Conservation (phyloP, 2,888 invertebrate species). For the Drosophila longiperda region DNA sequence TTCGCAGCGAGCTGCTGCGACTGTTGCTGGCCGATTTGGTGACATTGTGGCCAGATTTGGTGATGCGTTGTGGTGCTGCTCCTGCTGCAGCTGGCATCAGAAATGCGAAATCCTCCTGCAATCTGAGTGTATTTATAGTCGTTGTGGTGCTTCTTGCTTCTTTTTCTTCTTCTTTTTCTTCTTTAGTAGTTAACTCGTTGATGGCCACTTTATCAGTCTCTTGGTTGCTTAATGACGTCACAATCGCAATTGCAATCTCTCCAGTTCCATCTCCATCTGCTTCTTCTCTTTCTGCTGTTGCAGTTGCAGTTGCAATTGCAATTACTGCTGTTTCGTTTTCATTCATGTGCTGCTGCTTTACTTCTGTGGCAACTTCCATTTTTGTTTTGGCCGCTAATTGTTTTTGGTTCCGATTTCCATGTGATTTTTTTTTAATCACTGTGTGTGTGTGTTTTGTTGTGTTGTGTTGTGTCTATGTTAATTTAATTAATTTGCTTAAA, state of each 20-base stretch:
- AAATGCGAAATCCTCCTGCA: slow-evolving; percentile 58
- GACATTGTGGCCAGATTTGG: slow-evolving; percentile 46
- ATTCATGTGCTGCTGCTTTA: slow-evolving; percentile 7
- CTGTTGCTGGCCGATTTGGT: slow-evolving; percentile 69
- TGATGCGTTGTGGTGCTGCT: slow-evolving; percentile 22
- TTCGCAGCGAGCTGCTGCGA: slow-evolving; percentile 73
- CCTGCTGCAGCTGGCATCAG: slow-evolving; percentile 52
- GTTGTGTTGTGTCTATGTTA: slow-evolving; percentile 35
- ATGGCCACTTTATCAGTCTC: slow-evolving; percentile 83
- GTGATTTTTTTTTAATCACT: slow-evolving; percentile 7
- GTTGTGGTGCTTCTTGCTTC: slow-evolving; percentile 28
- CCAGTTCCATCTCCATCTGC: not conserved
- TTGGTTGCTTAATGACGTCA: slow-evolving; percentile 71
- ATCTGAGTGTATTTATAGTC: slow-evolving; percentile 41
- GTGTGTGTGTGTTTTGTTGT: not conserved
- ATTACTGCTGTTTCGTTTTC: slow-evolving; percentile 22
- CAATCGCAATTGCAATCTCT: slow-evolving; percentile 12
- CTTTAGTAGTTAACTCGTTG: slow-evolving; percentile 21
- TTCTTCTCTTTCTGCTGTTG: not conserved
- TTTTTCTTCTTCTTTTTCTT: not conserved
- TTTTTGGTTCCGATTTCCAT: slow-evolving; percentile 69
- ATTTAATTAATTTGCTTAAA: slow-evolving; percentile 65
- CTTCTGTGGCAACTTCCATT: slow-evolving; percentile 51
- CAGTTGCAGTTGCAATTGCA: slow-evolving; percentile 8
- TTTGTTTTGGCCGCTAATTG: slow-evolving; percentile 48